Evolutionary conservation across 2,113 vertebrate genomes (phyloP).

Genomic region (Melanocharis versteri): DNA sequence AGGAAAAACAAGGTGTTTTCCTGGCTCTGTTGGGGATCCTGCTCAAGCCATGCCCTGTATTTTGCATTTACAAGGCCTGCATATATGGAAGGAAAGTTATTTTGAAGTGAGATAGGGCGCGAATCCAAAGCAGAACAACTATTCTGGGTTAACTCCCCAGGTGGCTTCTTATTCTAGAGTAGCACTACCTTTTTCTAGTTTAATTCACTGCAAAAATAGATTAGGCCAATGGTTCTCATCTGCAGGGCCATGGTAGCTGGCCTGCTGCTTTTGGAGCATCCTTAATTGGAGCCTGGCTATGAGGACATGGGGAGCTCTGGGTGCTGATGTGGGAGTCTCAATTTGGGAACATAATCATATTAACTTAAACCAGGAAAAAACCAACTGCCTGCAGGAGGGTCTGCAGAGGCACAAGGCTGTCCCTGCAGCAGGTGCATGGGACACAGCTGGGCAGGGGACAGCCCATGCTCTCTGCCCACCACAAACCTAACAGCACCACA

Average conservation of each 20-base stretch:
- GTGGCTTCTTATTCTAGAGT: constrained; percentile 24
- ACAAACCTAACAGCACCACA: rapidly evolving
- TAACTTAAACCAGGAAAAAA: background rate
- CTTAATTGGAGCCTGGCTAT: background rate
- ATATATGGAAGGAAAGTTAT: background rate
- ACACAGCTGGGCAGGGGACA: background rate
- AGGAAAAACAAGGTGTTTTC: background rate
- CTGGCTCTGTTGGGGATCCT: background rate
- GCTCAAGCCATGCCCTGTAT: background rate
- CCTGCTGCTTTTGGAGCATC: constrained; percentile 19
- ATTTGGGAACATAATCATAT: background rate
- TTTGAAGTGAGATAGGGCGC: background rate
- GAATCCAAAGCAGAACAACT: constrained; percentile 36
- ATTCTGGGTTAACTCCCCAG: constrained; percentile 65
- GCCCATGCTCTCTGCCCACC: background rate
- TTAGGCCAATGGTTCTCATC: constrained; percentile 38
- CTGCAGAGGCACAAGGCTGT: background rate
- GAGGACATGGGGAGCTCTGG: background rate
- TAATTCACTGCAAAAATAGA: constrained; percentile 54
- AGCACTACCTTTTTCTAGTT: constrained; percentile 22
- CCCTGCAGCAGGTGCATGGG: background rate
- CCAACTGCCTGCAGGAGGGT: rapidly evolving
- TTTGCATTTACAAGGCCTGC: background rate
- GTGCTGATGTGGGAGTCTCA: background rate
- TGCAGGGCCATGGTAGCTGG: background rate